These are phyloP conservation scores for Strix aluco DNA, from an alignment of 2,113 vertebrate species.

Conservation along the genomic window DNA sequence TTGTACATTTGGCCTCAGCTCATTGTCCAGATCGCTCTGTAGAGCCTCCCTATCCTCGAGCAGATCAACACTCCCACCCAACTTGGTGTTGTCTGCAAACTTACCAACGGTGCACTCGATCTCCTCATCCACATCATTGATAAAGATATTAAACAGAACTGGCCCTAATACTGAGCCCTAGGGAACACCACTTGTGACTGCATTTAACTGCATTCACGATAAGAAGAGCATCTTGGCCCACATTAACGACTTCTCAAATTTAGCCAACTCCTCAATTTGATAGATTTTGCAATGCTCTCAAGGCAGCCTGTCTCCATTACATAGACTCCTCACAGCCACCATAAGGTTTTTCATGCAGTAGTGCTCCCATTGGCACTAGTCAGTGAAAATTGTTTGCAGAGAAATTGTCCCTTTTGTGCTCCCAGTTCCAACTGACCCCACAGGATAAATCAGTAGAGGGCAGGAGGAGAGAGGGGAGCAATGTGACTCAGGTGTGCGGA, in stretches of 20 bases:
- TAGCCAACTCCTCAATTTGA: background rate
- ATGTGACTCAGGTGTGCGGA: background rate
- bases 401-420: background rate
- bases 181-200: background rate
- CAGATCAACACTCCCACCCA: accelerated
- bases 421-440: background rate
- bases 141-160: background rate
- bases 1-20: accelerated
- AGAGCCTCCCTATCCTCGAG: background rate
- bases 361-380: background rate
- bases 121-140: accelerated
- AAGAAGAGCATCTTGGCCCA: background rate
- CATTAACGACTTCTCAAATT: background rate
- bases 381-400: background rate
- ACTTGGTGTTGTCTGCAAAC: background rate
- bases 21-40: background rate
- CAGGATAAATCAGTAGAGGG: background rate
- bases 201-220: background rate
- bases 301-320: background rate
- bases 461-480: background rate
- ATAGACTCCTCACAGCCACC: background rate
- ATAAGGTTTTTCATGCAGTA: background rate
- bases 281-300: background rate
- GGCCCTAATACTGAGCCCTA: background rate
- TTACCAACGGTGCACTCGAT: background rate